These are phyloP conservation scores for Dinomys branickii DNA, from an alignment of 2,113 vertebrate species.

Conservation along the genomic window DNA sequence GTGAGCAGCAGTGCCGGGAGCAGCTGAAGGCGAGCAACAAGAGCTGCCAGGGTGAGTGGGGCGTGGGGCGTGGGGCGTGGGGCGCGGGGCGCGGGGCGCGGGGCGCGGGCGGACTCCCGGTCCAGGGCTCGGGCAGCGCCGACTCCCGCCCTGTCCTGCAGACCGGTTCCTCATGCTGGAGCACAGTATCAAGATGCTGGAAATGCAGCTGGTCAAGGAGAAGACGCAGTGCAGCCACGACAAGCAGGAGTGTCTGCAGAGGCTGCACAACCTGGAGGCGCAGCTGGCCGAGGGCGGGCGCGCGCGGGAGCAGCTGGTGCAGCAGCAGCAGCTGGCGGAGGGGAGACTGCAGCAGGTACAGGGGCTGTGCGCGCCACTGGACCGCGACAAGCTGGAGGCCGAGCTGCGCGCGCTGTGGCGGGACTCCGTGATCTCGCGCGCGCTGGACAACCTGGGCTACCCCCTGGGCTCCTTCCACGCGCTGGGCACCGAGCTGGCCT, in stretches of 20 bases:
- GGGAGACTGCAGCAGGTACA: constrained; percentile 41
- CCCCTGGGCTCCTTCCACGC: accelerated
- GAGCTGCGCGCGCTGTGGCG: constrained; percentile 43
- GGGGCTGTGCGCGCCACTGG: constrained; percentile 9
- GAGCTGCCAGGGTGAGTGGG: constrained; percentile 49
- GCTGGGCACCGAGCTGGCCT: accelerated
- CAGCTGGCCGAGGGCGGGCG: not conserved
- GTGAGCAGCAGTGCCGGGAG: constrained; percentile 47
- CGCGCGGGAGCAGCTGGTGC: not conserved
- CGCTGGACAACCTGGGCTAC: not conserved
- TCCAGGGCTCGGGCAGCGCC: not conserved
- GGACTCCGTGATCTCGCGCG: constrained; percentile 43
- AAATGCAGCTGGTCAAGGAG: constrained; percentile 57
- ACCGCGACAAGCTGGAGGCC: constrained; percentile 1
- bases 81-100: accelerated
- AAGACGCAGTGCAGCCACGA: not conserved
- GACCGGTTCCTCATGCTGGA: not conserved
- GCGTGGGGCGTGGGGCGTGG: accelerated
- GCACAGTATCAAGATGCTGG: constrained; percentile 17
- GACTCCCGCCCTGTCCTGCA: not conserved
- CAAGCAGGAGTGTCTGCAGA: not conserved
- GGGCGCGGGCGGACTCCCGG: accelerated
- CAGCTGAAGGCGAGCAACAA: not conserved
- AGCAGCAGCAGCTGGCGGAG: not conserved
- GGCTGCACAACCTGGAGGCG: accelerated